Evolutionary conservation across 1,140 invertebrate genomes (phyloP).

Genomic region (Triops cancriformis): DNA sequence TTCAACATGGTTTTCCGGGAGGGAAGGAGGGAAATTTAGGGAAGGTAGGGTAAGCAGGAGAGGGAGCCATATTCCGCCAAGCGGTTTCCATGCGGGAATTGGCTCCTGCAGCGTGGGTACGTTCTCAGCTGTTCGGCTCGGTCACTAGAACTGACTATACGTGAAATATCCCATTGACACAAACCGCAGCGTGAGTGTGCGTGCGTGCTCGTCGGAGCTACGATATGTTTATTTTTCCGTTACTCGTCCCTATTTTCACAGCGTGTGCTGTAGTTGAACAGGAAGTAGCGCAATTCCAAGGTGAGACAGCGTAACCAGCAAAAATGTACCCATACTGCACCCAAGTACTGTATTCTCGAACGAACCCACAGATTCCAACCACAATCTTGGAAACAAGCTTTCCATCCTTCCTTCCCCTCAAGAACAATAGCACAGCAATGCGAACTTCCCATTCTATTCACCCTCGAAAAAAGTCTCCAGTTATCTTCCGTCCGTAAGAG

Average conservation of each 20-base stretch:
- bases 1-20: too few relatives aligned
- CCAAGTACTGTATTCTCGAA: too few relatives aligned
- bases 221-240: background rate
- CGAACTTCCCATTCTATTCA: too few relatives aligned
- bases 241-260: background rate
- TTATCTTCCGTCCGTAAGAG: background rate
- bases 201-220: background rate
- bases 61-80: background rate
- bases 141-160: background rate
- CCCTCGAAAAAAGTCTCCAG: background rate
- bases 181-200: background rate
- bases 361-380: too few relatives aligned
- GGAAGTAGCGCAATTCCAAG: background rate
- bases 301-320: background rate
- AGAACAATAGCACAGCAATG: too few relatives aligned
- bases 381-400: too few relatives aligned
- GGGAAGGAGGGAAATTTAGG: background rate
- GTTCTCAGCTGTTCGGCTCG: background rate
- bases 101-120: constrained; percentile 2
- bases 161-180: constrained; percentile 6
- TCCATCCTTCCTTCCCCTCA: too few relatives aligned
- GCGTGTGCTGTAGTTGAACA: background rate
- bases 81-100: background rate
- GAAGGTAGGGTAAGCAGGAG: background rate
- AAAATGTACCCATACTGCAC: too few relatives aligned